Evolutionary conservation across 2,888 invertebrate species (phyloP).

Genomic region (Piscicola geometra): DNA sequence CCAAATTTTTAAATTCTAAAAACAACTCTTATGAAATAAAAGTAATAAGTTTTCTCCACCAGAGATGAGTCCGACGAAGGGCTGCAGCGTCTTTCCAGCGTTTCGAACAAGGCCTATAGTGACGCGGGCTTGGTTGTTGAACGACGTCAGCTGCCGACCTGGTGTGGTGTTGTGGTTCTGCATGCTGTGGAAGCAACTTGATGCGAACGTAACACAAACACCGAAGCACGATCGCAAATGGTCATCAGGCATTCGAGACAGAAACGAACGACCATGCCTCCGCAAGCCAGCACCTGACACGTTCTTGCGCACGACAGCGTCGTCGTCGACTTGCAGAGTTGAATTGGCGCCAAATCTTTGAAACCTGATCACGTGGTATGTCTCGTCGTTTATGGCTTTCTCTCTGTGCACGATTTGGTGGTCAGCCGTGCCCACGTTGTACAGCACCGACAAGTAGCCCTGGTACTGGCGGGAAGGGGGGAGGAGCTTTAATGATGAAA

Average conservation of each 20-base stretch:
- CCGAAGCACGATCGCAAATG: too few relatives aligned
- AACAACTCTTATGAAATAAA: too few relatives aligned
- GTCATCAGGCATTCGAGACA: too few relatives aligned
- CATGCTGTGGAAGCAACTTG: too few relatives aligned
- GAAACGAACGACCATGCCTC: too few relatives aligned
- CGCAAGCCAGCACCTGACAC: conserved; percentile 67
- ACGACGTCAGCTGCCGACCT: conserved; percentile 35
- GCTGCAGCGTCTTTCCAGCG: conserved; percentile 22
- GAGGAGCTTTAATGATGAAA: too few relatives aligned
- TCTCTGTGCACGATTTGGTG: conserved; percentile 68
- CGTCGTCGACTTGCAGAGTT: conserved; percentile 81
- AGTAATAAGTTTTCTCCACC: too few relatives aligned
- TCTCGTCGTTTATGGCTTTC: conserved; percentile 78
- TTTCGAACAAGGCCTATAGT: conserved; percentile 24
- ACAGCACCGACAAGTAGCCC: conserved; percentile 85
- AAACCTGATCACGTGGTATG: conserved; percentile 86
- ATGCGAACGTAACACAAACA: too few relatives aligned
- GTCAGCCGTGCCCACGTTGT: conserved; percentile 87
- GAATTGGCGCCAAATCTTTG: conserved; percentile 82
- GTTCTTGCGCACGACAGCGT: conserved; percentile 69
- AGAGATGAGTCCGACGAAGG: conserved; percentile 31
- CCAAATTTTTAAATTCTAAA: too few relatives aligned
- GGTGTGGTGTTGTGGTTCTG: background rate
- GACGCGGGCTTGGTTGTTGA: conserved; percentile 35
- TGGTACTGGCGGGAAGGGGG: conserved; percentile 56